Evolutionary conservation across 2,888 invertebrate genomes (phyloP).

Genomic region (Nephrotoma guestfalica): DNA sequence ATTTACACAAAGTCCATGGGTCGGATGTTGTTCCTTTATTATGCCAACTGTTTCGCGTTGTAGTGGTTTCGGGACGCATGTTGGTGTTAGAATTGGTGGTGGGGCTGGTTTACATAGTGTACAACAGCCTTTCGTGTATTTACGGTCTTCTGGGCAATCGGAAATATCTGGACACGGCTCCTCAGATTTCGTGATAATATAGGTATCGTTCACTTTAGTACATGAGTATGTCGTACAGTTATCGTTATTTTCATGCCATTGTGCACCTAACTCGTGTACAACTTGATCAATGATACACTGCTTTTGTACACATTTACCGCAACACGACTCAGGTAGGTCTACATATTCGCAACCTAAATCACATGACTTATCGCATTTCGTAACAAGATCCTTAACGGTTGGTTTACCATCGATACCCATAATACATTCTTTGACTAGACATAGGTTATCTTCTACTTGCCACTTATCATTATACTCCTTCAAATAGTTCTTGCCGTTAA

Average conservation of each 20-base stretch:
- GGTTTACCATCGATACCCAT: slow-evolving; percentile 25
- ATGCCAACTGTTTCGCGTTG: slow-evolving; percentile 41
- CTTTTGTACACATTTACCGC: slow-evolving; percentile 46
- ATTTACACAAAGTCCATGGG: slow-evolving; percentile 52
- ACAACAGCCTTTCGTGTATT: slow-evolving; percentile 53
- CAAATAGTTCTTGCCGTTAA: slow-evolving; percentile 22
- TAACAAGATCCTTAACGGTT: slow-evolving; percentile 18
- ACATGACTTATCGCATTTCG: slow-evolving; percentile 23
- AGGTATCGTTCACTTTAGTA: slow-evolving; percentile 31
- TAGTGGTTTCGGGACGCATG: slow-evolving; percentile 41
- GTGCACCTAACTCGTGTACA: slow-evolving; percentile 35
- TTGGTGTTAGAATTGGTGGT: slow-evolving; percentile 17
- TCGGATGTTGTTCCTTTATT: slow-evolving; percentile 32
- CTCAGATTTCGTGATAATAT: slow-evolving; percentile 37
- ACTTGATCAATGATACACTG: slow-evolving; percentile 39
- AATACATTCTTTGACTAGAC: slow-evolving; percentile 25
- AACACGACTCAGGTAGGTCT: slow-evolving; percentile 35
- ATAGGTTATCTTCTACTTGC: slow-evolving; percentile 31
- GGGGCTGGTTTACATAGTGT: slow-evolving; percentile 38
- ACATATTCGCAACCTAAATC: slow-evolving; percentile 42
- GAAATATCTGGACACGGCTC: slow-evolving; percentile 48
- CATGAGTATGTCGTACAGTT: slow-evolving; percentile 51
- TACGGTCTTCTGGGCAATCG: slow-evolving; percentile 39
- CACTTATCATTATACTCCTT: slow-evolving; percentile 33
- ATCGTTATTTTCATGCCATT: slow-evolving; percentile 42